Evolutionary conservation across 2,113 vertebrate species (phyloP).

Genomic region (Copsychus sechellarum): DNA sequence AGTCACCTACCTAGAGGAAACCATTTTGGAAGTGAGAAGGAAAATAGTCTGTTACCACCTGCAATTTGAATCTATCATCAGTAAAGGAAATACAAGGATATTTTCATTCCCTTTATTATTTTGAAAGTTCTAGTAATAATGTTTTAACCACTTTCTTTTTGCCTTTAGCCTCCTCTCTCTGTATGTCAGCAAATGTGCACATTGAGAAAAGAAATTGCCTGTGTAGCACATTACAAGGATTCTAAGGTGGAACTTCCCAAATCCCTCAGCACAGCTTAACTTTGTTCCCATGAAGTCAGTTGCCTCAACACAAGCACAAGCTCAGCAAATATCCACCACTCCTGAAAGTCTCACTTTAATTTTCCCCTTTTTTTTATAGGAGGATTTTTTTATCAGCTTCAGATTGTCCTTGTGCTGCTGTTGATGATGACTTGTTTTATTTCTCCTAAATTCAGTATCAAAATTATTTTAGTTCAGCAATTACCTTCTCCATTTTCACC

Average conservation of each 20-base stretch:
- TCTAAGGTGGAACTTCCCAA: not conserved
- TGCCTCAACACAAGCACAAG: not conserved
- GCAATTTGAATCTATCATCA: not conserved
- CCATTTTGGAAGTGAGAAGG: not conserved
- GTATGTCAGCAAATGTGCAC: not conserved
- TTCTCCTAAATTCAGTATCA: not conserved
- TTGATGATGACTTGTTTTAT: not conserved
- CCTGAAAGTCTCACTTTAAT: not conserved
- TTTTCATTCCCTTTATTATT: not conserved
- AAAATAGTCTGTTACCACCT: not conserved
- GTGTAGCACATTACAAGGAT: not conserved
- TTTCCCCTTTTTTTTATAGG: not conserved
- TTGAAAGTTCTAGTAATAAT: not conserved
- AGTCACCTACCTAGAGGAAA: not conserved
- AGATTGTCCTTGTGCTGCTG: not conserved
- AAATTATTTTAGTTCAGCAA: not conserved
- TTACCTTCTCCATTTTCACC: not conserved
- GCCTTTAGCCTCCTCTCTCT: not conserved
- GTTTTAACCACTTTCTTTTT: not conserved
- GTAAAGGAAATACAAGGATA: not conserved
- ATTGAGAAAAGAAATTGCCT: not conserved
- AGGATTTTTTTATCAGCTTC: not conserved
- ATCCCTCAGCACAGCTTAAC: not conserved
- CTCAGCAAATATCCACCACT: not conserved
- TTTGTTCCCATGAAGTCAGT: not conserved